A percentile compares a stretch with the other conserved stretches of the same genome.
Conservation (phyloP, 2,888 invertebrate species). For the Andrena dorsata region DNA sequence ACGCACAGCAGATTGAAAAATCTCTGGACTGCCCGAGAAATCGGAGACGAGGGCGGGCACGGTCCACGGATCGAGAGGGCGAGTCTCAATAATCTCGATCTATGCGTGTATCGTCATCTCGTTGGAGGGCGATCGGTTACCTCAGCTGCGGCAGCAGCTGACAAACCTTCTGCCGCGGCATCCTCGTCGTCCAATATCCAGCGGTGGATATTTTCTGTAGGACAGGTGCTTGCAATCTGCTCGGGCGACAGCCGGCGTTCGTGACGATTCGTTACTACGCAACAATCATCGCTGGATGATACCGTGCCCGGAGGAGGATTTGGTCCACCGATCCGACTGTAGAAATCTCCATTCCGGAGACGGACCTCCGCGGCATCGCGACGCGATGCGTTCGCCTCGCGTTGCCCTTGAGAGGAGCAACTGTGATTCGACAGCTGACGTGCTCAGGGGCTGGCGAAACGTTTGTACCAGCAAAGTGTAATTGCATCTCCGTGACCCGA, state of each 20-base stretch:
- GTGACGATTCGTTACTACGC: slow-evolving; percentile 67
- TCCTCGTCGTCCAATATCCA: slow-evolving; percentile 57
- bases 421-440: too few species aligned
- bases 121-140: slow-evolving; percentile 64
- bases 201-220: slow-evolving; percentile 67
- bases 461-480: too few species aligned
- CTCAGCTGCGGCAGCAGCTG: slow-evolving; percentile 75
- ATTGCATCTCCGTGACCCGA: too few species aligned
- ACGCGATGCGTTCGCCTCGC: too few species aligned
- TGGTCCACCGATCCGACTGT: neutral
- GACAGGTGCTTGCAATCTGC: slow-evolving; percentile 79
- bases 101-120: slow-evolving; percentile 31
- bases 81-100: slow-evolving; percentile 25
- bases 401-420: too few species aligned
- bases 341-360: too few species aligned
- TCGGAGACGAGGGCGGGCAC: slow-evolving; percentile 56
- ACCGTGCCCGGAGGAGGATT: too few species aligned
- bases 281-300: slow-evolving; percentile 31
- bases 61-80: slow-evolving; percentile 47
- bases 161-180: slow-evolving; percentile 55
- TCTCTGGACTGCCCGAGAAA: slow-evolving; percentile 54
- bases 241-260: slow-evolving; percentile 80
- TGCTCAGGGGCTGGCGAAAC: too few species aligned
- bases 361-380: too few species aligned
- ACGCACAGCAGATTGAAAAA: slow-evolving; percentile 41